Conservation (phyloP, 2,797 vertebrate species). For the Tachyglossus aculeatus region DNA sequence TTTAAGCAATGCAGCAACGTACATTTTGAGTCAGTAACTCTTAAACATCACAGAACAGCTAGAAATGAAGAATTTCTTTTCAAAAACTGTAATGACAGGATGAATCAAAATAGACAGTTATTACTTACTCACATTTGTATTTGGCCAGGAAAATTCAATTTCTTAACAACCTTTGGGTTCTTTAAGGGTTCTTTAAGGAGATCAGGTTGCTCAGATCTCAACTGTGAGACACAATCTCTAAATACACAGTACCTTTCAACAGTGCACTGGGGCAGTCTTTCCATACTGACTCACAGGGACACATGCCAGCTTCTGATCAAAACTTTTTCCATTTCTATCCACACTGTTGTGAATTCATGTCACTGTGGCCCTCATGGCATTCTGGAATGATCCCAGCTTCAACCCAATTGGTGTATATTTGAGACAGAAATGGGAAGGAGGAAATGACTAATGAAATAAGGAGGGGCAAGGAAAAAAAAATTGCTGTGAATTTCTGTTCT, state of each 20-base stretch:
- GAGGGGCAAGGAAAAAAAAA: constrained; percentile 42
- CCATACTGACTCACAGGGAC: constrained; percentile 53
- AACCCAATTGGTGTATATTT: constrained; percentile 56
- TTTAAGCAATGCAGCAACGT: no score
- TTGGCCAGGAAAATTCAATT: no score
- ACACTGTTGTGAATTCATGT: constrained; percentile 34
- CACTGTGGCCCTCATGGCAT: constrained; percentile 59
- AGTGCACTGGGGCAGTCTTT: constrained; percentile 50
- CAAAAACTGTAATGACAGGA: no score
- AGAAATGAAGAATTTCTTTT: no score
- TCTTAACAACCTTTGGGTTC: no score
- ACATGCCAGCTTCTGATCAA: constrained; percentile 38
- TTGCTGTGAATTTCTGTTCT: constrained; percentile 51
- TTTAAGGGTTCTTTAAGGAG: constrained; percentile 37
- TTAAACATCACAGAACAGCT: no score
- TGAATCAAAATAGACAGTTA: no score
- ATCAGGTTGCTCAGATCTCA: constrained; percentile 53
- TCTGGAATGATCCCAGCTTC: constrained; percentile 45
- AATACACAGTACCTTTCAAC: constrained; percentile 10
- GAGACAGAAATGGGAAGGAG: constrained; percentile 47
- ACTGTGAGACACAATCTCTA: constrained; percentile 54
- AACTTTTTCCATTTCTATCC: constrained; percentile 46
- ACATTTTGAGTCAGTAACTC: no score
- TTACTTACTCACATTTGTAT: constrained; percentile 51
- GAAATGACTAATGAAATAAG: constrained; percentile 56